Conservation (phyloP, 2,113 vertebrate species). For the human (Homo sapiens) region DNA sequence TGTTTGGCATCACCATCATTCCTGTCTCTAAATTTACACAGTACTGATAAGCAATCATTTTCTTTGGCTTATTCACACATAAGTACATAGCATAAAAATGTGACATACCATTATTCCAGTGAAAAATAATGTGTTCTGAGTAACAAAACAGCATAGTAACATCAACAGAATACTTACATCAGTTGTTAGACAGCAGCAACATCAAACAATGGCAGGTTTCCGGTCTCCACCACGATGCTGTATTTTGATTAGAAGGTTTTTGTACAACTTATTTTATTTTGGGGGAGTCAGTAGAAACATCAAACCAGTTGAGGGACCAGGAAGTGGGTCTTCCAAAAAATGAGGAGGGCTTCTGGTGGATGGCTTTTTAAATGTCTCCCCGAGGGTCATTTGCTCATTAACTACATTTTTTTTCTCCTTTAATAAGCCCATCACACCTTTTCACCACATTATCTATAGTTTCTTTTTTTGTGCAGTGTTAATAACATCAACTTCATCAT, state of each 20-base stretch:
- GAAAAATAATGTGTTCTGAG: background rate
- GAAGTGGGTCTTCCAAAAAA: background rate
- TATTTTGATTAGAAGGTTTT: background rate
- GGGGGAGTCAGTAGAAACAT: background rate
- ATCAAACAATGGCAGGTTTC: background rate
- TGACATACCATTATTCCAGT: background rate
- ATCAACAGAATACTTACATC: background rate
- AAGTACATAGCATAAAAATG: background rate
- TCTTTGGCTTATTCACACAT: background rate
- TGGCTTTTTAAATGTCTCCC: background rate
- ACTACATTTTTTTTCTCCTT: background rate
- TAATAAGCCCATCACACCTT: background rate
- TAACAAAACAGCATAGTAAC: background rate
- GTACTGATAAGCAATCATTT: background rate
- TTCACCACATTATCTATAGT: background rate
- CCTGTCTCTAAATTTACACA: background rate
- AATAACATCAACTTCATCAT: background rate
- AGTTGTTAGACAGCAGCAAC: background rate
- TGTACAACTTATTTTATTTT: too few species aligned
- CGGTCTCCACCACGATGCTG: background rate
- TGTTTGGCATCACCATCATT: background rate
- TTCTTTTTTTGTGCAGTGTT: background rate
- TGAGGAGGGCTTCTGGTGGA: background rate
- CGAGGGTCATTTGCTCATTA: background rate
- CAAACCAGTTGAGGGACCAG: background rate